Evolutionary conservation across 2,888 invertebrate genomes (phyloP).

Genomic region (Luffia ferchaultella): DNA sequence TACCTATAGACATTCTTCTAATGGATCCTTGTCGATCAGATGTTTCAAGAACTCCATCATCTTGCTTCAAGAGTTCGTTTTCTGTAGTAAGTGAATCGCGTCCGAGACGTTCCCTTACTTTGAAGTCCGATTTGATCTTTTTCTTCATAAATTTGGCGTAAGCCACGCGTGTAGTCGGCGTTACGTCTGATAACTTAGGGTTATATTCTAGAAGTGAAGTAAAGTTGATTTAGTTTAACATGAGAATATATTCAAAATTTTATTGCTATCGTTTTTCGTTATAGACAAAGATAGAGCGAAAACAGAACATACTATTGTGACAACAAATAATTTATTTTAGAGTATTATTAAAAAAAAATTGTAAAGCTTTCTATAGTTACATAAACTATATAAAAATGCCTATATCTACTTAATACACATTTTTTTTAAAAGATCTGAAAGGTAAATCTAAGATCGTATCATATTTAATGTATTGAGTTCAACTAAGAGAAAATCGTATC

Average conservation of each 20-base stretch:
- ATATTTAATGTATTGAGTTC: too few relatives aligned
- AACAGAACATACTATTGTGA: too few relatives aligned
- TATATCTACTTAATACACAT: too few relatives aligned
- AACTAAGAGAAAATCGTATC: too few relatives aligned
- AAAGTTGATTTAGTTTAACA: not conserved
- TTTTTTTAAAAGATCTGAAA: too few relatives aligned
- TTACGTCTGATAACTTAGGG: conserved; percentile 77
- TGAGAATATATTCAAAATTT: not conserved
- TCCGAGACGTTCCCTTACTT: conserved; percentile 5
- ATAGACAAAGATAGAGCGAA: not conserved
- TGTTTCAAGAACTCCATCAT: conserved; percentile 18
- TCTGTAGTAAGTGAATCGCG: conserved; percentile 9
- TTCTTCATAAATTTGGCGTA: conserved; percentile 89
- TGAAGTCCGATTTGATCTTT: conserved; percentile 69
- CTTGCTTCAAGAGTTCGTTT: conserved; percentile 11
- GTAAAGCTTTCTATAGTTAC: too few relatives aligned
- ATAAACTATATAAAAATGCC: too few relatives aligned
- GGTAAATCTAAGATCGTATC: too few relatives aligned
- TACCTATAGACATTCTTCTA: too few relatives aligned
- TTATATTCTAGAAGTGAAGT: conserved; percentile 71
- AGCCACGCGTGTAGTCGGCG: conserved; percentile 81
- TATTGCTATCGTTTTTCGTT: not conserved
- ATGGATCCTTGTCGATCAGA: conserved; percentile 1
- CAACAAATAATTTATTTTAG: too few relatives aligned
- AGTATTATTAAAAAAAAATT: too few relatives aligned